Base-by-base conservation (phyloP, 2,113 vertebrate species). In the Thryonomys swinderianus region DNA sequence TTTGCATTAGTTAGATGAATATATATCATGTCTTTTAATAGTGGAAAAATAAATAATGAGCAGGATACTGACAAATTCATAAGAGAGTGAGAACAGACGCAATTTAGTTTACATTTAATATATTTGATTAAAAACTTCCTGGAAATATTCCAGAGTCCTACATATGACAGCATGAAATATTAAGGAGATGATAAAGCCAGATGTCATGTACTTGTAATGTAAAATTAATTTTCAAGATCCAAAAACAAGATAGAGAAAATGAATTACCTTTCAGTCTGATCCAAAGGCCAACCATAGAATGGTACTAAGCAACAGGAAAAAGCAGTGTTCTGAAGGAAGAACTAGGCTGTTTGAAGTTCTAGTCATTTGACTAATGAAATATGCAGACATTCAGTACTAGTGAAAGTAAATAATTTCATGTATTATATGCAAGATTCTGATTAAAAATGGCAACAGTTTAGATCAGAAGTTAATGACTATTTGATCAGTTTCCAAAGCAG, bases 211-310 rank as follows among this genome's bases (percentile, higher is more conserved):
- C 9, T 25, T 5, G 48, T 55, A 62, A 55, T 48, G 14, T 66
- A 64, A 32, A 64, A 32, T 61, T 82, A 62, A 40, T 55, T 55
- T 91, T 12, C n/a, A 86, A 86, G 12, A 73, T 64, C 4, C 45
- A 57, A 48, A 66, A 88, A 25, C 4, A 74, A 69, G 12, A 59
- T 8, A 11, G 53, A 67, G 48, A 86, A n/a, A n/a, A 64, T 45
- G 17, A 3, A 17, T 42, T 57, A 14, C 14, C n/a, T 76, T 13
- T 4, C 4, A n/a, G 25, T 18, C 9, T n/a, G 16, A 83, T 14
- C 30, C 7, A 7, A 42, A 2, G 25, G 1, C 0, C 34, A 73
- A 7, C 10, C 11, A 9, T 23, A 1, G 17, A 57, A 17, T 3
- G 32, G 55, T 57, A 86, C 1, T 18, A 83, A 74, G 45, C 61